Percentiles rank a stretch among this genome's conserved stretches.
These are phyloP conservation scores for Ctenopoma kingsleyae DNA, from an alignment of 2,797 vertebrate genomes.

Conservation along the genomic window DNA sequence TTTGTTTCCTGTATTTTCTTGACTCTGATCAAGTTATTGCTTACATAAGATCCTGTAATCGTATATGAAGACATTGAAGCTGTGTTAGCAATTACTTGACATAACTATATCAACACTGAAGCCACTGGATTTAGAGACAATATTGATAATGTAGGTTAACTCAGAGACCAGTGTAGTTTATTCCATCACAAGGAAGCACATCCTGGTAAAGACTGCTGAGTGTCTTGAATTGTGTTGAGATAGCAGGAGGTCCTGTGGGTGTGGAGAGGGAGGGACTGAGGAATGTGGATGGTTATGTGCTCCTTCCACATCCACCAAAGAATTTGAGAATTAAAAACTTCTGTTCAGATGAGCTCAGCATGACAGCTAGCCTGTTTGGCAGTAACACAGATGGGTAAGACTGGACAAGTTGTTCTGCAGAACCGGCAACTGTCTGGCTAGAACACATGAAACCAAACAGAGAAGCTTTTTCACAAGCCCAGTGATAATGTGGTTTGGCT, in stretches of 20 bases:
- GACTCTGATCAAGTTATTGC: constrained; percentile 13
- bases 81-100: background rate
- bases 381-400: constrained; percentile 17
- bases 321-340: constrained; percentile 58
- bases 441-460: constrained; percentile 39
- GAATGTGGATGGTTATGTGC: constrained; percentile 72
- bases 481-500: constrained; percentile 52
- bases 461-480: constrained; percentile 31
- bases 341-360: constrained; percentile 12
- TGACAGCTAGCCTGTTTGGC: constrained; percentile 45
- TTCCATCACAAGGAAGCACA: constrained; percentile 45
- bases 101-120: constrained; percentile 1
- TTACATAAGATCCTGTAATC: constrained; percentile 15
- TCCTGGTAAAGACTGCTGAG: constrained; percentile 44
- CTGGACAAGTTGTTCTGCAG: constrained; percentile 10
- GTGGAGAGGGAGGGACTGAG: constrained; percentile 61
- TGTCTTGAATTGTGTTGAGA: constrained; percentile 45
- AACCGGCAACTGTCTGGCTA: constrained; percentile 28
- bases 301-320: constrained; percentile 49
- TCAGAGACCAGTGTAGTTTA: constrained; percentile 14
- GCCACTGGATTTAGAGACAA: background rate
- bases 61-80: background rate
- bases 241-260: constrained; percentile 58
- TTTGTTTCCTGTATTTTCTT: constrained; percentile 34
- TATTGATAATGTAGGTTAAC: constrained; percentile 15